Base-by-base conservation (phyloP, 2,797 vertebrate species). In the Acridotheres tristis region DNA sequence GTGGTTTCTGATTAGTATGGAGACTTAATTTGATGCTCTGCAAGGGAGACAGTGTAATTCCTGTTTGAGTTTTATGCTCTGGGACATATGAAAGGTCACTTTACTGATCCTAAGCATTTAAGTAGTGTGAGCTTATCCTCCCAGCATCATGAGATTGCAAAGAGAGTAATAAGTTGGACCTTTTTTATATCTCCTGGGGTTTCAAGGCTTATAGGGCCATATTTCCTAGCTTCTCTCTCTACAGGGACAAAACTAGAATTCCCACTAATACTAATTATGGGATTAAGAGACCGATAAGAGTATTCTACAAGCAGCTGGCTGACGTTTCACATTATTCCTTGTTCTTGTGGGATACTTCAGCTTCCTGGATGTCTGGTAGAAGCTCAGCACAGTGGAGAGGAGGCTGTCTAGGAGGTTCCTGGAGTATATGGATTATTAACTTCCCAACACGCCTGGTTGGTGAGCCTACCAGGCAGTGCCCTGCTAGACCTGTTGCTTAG, bases 1-100 rank as follows among this genome's bases (percentile, higher is more conserved):
- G 32, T 63, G 50, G 25, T 50, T 76, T 88, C 59, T 90, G 67
- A 85, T 93, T 81, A 82, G 80, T 90, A 80, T 27, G 71, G 80
- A 90, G 88, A 74, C 59, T 92, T 92, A 79, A 94, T 95, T 93
- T 71, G 53, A 45, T 73, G 59, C 71, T 89, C 76, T 82, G 71
- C 62, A 84, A 94, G 80, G 45, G 40, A 85, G 15, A 57, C 10
- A 13, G 36, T 45, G 30, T 71, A 82, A 89, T 90, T 93, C 67
- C 63, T 85, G 42, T 69, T 71, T 67, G 67, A 94, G 45, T 63
- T 71, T 66, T 82, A 27, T 79, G 75, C 95, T 90, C 68, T 84
- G 77, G 16, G 26, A 47, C 73, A 25, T 57, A 27, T 11, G 67
- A 93, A 94, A 95, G 59, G 91, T 90, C 3, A 0, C 32, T 86